These are phyloP conservation scores for Machimus rusticus DNA, from an alignment of 2,888 invertebrate genomes.

Conservation along the genomic window DNA sequence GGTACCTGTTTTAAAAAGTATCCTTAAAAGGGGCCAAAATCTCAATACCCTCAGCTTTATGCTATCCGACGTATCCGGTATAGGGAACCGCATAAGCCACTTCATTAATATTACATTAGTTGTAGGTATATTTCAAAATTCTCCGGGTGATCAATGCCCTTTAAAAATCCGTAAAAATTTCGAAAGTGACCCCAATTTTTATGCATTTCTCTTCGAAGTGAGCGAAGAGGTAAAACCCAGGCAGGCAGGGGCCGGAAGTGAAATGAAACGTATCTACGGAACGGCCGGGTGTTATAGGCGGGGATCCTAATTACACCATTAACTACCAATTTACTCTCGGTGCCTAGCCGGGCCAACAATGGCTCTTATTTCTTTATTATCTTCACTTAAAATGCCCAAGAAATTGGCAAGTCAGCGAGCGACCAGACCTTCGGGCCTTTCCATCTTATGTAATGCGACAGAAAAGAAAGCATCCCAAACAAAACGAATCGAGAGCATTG, in stretches of 20 bases:
- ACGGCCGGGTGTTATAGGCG: not conserved
- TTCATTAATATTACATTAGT: not conserved
- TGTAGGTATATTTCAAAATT: not conserved
- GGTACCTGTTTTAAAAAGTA: no score
- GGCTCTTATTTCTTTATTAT: not conserved
- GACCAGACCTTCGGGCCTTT: not conserved
- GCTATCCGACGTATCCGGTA: not conserved
- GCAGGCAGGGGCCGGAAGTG: not conserved
- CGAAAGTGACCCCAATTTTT: slow-evolving; percentile 13
- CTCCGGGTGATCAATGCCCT: not conserved
- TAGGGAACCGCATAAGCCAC: not conserved
- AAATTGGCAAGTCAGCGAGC: not conserved
- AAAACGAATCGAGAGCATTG: not conserved
- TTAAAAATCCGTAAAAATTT: not conserved
- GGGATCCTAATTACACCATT: slow-evolving; percentile 6
- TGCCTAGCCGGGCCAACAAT: not conserved
- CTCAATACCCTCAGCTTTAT: not conserved
- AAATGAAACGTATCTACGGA: not conserved
- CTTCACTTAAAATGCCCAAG: not conserved
- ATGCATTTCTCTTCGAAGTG: not conserved
- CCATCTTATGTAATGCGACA: not conserved
- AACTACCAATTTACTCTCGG: slow-evolving; percentile 17
- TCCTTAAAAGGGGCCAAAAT: not conserved
- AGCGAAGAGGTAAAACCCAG: not conserved
- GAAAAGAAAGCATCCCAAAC: not conserved